These are phyloP conservation scores for Atta cephalotes DNA, from an alignment of 1,140 invertebrate genomes.

Conservation along the genomic window DNA sequence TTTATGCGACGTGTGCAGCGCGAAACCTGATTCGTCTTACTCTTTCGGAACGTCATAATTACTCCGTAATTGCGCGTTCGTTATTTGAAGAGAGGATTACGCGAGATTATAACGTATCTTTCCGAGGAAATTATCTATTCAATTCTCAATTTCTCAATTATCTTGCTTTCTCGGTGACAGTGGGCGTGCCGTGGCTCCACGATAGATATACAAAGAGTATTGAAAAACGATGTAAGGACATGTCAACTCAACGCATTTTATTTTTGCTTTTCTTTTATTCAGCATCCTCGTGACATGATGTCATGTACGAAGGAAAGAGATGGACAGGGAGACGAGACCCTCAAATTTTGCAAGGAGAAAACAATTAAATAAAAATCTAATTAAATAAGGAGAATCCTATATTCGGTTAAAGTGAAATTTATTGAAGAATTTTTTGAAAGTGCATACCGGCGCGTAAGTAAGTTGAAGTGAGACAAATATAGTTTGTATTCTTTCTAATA, in stretches of 20 bases:
- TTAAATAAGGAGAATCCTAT: too few species aligned
- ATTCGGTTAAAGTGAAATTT: too few species aligned
- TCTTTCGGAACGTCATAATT: constrained; percentile 69
- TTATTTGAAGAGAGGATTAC: constrained; percentile 56
- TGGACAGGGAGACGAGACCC: too few species aligned
- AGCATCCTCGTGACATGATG: neutral
- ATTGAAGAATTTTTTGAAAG: too few species aligned
- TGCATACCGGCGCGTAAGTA: too few species aligned
- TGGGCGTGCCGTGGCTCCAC: constrained; percentile 23
- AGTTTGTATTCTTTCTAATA: too few species aligned
- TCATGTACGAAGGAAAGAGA: too few species aligned
- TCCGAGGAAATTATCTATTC: constrained; percentile 48
- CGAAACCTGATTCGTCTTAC: constrained; percentile 62
- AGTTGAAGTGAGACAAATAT: too few species aligned
- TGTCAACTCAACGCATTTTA: neutral
- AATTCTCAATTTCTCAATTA: constrained; percentile 55
- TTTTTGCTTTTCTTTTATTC: neutral
- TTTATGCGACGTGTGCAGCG: constrained; percentile 56
- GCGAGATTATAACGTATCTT: constrained; percentile 48
- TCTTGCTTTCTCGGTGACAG: constrained; percentile 35
- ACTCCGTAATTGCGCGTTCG: constrained; percentile 71
- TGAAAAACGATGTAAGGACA: neutral
- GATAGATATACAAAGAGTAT: neutral
- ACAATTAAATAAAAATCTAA: too few species aligned
- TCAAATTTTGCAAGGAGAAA: too few species aligned